phyloP scores from a whole-genome alignment of 2,113 vertebrate species.

The Psittacus erithacus region DNA sequence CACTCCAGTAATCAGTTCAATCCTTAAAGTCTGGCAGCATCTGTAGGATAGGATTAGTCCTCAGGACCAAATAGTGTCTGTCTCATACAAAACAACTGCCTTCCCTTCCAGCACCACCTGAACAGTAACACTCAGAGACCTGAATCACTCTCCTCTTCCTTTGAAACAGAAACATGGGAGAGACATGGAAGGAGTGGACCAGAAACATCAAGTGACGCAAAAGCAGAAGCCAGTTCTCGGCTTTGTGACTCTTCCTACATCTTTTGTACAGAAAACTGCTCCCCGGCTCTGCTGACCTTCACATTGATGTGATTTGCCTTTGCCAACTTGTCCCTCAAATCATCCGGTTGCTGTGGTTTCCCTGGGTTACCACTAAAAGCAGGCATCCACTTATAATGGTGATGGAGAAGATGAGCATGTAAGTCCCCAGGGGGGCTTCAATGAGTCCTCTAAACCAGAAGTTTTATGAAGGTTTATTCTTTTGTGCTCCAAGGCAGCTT shows the following conservation, averaged over 20 bases:
- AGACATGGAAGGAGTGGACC: background rate
- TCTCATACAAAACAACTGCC: background rate
- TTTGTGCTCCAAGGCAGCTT: background rate
- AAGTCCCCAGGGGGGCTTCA: background rate
- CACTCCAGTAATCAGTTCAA: background rate
- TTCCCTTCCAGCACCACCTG: background rate
- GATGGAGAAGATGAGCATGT: background rate
- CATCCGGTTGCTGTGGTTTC: background rate
- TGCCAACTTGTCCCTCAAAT: background rate
- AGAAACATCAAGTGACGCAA: background rate
- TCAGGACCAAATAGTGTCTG: background rate
- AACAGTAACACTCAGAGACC: background rate
- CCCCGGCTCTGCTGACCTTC: background rate
- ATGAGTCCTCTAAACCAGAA: background rate
- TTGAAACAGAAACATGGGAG: background rate
- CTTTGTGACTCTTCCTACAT: background rate
- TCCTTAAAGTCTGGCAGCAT: background rate
- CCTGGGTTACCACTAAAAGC: slow-evolving; percentile 14
- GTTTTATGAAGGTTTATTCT: background rate
- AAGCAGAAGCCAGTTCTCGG: background rate
- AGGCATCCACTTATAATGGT: accelerated
- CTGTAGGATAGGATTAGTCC: background rate
- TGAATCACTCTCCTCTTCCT: background rate
- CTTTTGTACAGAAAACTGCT: background rate
- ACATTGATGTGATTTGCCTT: background rate